Evolutionary conservation across 2,113 vertebrate genomes (phyloP), one percentile per base, ranked within the genome.

Genomic region (Struthio camelus): DNA sequence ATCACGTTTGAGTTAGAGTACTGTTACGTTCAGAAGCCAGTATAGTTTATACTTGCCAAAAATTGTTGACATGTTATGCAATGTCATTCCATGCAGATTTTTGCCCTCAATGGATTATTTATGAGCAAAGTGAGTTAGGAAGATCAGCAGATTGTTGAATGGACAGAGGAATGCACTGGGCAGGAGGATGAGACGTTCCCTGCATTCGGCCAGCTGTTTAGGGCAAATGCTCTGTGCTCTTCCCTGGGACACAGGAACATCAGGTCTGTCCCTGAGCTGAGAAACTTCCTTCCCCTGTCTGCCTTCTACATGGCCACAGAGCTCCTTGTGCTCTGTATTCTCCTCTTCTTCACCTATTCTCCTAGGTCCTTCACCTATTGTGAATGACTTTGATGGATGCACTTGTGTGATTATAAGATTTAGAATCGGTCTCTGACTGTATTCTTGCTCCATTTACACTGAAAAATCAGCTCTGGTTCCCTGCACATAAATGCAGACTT

Each of bases 361-460:
- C n/a, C n/a, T 72, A n/a, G n/a, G 24, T 90, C 25, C 40, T 76
- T 78, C 48, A 44, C 7, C 66, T 48, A 0, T 38, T 30, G 20
- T 59, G 46, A 5, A 32, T 4, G 7, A 40, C 61, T 65, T 87
- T 0, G 0, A 3, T 81, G 42, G n/a, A 34, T 67, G 22, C 67
- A 36, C 38, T 32, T 51, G 9, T 64, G 25, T 4, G 7, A 72
- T 61, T 53, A n/a, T n/a, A 75, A 91, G 56, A 59, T 87, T 36
- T 82, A 40, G 67, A 73, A 80, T 82, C 42, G 61, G 7, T 59
- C 27, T 93, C 38, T 66, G 56, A 9, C 25, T 62, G 9, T 67
- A 27, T 82, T 81, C 9, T 70, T 20, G 23, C 12, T 80, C 71
- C 20, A 25, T 85, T 80, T 89, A 22, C 70, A 65, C 61, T 76